These are phyloP conservation scores for Stratiomys singularior DNA, from an alignment of 2,888 invertebrate genomes.

Conservation along the genomic window DNA sequence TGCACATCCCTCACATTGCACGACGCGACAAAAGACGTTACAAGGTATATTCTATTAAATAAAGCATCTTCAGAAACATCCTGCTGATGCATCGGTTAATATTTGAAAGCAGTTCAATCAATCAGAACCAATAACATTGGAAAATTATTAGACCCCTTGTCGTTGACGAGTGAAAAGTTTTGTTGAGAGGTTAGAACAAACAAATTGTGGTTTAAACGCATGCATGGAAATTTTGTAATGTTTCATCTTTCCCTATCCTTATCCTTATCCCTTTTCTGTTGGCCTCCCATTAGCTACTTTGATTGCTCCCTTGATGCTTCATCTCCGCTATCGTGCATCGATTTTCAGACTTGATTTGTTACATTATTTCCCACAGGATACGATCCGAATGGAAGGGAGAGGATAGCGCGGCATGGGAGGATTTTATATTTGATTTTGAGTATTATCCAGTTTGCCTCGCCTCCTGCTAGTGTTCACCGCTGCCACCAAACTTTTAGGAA, in stretches of 20 bases:
- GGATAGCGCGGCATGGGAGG: not conserved
- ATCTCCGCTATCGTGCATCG: not conserved
- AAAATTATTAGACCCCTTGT: too few species aligned
- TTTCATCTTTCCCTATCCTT: not conserved
- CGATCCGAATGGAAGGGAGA: not conserved
- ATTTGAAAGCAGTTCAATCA: too few species aligned
- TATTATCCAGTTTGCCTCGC: not conserved
- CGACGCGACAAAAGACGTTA: too few species aligned
- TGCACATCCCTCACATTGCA: too few species aligned
- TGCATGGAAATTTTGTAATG: not conserved
- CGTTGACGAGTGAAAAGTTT: too few species aligned
- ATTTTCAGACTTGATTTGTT: slow-evolving; percentile 38
- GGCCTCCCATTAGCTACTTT: not conserved
- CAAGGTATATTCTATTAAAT: too few species aligned
- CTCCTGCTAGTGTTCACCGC: not conserved
- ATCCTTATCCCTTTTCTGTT: too few species aligned
- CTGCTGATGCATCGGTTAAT: too few species aligned
- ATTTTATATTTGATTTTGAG: slow-evolving; percentile 22
- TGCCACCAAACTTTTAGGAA: slow-evolving; percentile 7
- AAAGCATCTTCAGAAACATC: too few species aligned
- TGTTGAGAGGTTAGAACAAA: not conserved
- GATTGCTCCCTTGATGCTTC: not conserved
- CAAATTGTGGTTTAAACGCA: not conserved
- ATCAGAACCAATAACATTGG: too few species aligned
- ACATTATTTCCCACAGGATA: slow-evolving; percentile 13